These are phyloP conservation scores for Sinocyclocheilus rhinocerous DNA, from an alignment of 2,113 vertebrate species.

Conservation along the genomic window DNA sequence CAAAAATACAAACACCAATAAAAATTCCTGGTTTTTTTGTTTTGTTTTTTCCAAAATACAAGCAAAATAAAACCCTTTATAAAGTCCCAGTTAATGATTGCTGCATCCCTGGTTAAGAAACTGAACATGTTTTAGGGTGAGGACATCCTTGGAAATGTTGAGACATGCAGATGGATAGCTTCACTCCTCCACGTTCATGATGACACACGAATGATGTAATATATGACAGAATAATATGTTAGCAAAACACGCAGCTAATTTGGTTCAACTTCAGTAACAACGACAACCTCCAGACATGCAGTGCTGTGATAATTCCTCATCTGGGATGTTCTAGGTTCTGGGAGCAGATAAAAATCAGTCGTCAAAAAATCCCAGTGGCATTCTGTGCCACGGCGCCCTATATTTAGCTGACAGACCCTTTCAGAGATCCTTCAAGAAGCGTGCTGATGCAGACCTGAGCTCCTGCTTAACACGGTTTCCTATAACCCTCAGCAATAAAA, in stretches of 20 bases:
- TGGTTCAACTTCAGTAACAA: not conserved
- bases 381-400: not conserved
- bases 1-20: no score
- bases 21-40: not conserved
- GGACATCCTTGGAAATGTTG: not conserved
- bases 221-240: no score
- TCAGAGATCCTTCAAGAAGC: constrained; percentile 6
- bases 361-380: constrained; percentile 19
- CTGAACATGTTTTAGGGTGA: not conserved
- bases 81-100: not conserved
- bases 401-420: constrained; percentile 39
- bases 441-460: constrained; percentile 1
- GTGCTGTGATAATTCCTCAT: not conserved
- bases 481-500: constrained; percentile 6
- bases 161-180: not conserved
- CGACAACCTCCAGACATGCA: not conserved
- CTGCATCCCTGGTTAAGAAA: not conserved
- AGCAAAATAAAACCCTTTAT: not conserved
- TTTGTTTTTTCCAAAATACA: not conserved
- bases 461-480: constrained; percentile 21
- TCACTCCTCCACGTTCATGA: not conserved
- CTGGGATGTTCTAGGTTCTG: not conserved
- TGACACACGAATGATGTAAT: not conserved
- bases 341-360: constrained; percentile 6
- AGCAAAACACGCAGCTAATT: not conserved